phyloP scores from a whole-genome alignment of 2,888 invertebrate genomes.

The Microctonus hyperodae region DNA sequence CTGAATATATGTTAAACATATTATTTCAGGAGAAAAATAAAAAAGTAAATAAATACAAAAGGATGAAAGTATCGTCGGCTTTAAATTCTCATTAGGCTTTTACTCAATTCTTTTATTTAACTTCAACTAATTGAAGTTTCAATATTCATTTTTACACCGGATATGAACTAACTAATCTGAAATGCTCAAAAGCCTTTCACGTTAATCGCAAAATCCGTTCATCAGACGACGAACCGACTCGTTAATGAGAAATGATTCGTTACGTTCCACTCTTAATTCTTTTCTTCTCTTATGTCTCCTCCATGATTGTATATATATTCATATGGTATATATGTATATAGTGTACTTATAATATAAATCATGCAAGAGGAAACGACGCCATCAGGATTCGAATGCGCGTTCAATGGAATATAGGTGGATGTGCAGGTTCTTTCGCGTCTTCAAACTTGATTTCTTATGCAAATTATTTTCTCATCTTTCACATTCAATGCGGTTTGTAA shows the following conservation, averaged over 20 bases:
- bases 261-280: slow-evolving; percentile 14
- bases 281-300: not conserved
- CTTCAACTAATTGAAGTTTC: not conserved
- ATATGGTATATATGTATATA: not conserved
- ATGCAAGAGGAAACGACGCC: slow-evolving; percentile 30
- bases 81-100: not conserved
- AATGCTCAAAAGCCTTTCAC: not conserved
- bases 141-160: slow-evolving; percentile 1
- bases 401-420: too few relatives aligned
- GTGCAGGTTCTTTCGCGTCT: slow-evolving; percentile 16
- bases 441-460: slow-evolving; percentile 46
- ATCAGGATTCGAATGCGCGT: not conserved
- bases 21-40: not conserved
- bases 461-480: slow-evolving; percentile 44
- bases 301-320: not conserved
- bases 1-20: too few relatives aligned
- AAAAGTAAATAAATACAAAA: not conserved
- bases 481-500: slow-evolving; percentile 36
- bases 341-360: slow-evolving; percentile 45
- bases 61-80: not conserved
- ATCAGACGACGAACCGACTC: not conserved
- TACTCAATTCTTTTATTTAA: not conserved
- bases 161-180: not conserved
- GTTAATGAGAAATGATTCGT: slow-evolving; percentile 16
- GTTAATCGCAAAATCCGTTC: not conserved